These are phyloP conservation scores for Alouatta palliata DNA, from an alignment of 2,113 vertebrate genomes.

Conservation along the genomic window DNA sequence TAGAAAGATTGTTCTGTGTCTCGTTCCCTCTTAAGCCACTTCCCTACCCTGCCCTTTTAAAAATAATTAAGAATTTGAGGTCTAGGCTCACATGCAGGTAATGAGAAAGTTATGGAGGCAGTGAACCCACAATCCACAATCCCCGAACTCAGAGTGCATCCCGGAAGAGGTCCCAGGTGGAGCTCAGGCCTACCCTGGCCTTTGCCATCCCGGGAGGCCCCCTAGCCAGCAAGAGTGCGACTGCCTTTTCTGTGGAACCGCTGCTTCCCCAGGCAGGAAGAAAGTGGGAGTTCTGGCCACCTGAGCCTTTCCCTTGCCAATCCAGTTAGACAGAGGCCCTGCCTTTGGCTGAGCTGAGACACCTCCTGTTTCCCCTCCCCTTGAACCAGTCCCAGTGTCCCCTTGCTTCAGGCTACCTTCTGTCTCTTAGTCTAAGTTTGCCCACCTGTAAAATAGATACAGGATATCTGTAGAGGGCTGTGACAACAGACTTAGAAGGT, in stretches of 20 bases:
- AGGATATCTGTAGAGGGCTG: slow-evolving; percentile 19
- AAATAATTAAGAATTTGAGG: slow-evolving; percentile 10
- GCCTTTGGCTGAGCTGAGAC: slow-evolving; percentile 51
- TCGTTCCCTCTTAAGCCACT: not conserved
- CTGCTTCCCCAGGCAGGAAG: slow-evolving; percentile 21
- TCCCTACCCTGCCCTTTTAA: not conserved
- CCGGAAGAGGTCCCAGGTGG: not conserved
- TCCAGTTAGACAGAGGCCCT: slow-evolving; percentile 48
- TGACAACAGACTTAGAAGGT: slow-evolving; percentile 55
- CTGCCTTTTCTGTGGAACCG: not conserved
- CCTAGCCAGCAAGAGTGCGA: not conserved
- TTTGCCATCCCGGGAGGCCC: not conserved
- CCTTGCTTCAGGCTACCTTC: slow-evolving; percentile 61
- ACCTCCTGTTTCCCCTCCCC: slow-evolving; percentile 47
- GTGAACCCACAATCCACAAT: not conserved
- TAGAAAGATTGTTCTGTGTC: slow-evolving; percentile 60
- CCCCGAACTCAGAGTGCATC: not conserved
- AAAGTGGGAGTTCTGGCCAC: not conserved
- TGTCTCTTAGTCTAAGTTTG: slow-evolving; percentile 66
- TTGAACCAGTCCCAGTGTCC: slow-evolving; percentile 19
- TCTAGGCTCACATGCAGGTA: not conserved
- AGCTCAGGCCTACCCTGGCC: not conserved
- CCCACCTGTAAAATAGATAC: slow-evolving; percentile 52
- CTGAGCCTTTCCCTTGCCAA: not conserved
- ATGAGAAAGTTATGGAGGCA: slow-evolving; percentile 31